These are phyloP conservation scores for Lates calcarifer DNA, from an alignment of 2,113 vertebrate species.

Conservation along the genomic window DNA sequence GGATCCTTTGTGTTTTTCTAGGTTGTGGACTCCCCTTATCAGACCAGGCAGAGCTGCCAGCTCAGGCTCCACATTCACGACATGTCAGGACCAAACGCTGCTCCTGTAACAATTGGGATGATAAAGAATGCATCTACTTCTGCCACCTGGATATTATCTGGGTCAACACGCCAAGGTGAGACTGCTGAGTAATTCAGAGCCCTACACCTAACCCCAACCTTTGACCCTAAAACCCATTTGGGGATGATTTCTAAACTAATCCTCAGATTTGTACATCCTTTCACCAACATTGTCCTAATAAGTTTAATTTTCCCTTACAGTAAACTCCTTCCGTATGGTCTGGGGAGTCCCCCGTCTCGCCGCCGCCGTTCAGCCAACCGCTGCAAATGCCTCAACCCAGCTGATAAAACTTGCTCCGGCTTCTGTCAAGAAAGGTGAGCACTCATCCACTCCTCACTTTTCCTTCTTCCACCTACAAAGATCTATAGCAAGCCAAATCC, in stretches of 20 bases:
- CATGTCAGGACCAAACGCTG: constrained; percentile 89
- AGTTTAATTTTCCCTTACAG: constrained; percentile 75
- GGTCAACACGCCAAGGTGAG: constrained; percentile 96
- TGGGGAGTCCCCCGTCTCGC: constrained; percentile 88
- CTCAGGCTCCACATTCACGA: constrained; percentile 41
- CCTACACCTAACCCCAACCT: not conserved
- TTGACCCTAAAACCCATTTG: not conserved
- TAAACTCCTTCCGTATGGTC: constrained; percentile 90
- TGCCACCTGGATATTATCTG: constrained; percentile 99
- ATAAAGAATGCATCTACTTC: constrained; percentile 98
- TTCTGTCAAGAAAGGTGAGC: constrained; percentile 88
- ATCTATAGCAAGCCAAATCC: not conserved
- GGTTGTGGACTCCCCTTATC: constrained; percentile 82
- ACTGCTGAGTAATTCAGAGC: not conserved
- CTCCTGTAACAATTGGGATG: constrained; percentile 94
- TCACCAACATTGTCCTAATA: not conserved
- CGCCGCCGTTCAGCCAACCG: constrained; percentile 86
- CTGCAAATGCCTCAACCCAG: constrained; percentile 84
- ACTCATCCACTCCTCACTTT: not conserved
- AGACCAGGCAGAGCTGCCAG: constrained; percentile 35
- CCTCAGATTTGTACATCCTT: not conserved
- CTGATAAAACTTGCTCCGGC: constrained; percentile 84
- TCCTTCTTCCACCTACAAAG: not conserved
- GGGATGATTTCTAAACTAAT: not conserved
- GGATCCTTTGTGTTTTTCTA: constrained; percentile 55